Conservation (phyloP, 2,888 invertebrate genomes). For the Pinctada fucata region DNA sequence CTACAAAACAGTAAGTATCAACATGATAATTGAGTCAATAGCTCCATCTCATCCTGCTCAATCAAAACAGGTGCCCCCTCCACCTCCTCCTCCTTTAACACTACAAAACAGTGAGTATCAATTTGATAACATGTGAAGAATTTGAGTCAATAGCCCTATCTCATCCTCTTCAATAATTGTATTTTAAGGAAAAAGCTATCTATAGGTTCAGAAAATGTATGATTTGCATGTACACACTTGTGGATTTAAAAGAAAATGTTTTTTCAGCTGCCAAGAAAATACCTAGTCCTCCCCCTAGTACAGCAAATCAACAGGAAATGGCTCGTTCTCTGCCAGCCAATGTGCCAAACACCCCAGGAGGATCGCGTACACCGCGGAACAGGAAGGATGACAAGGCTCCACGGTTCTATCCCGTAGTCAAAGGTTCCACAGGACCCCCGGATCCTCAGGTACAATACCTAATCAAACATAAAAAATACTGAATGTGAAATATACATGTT, state of each 20-base stretch:
- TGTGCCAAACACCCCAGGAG: conserved; percentile 69
- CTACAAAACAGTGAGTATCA: conserved; percentile 29
- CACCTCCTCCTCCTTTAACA: conserved; percentile 78
- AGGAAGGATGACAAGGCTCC: conserved; percentile 80
- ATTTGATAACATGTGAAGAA: conserved; percentile 90
- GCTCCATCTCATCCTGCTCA: conserved; percentile 79
- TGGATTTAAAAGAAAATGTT: too few species aligned
- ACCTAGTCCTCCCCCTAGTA: conserved; percentile 66
- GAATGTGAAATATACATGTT: too few species aligned
- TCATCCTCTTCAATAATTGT: conserved; percentile 79
- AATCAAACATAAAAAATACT: too few species aligned
- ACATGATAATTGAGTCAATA: conserved; percentile 85
- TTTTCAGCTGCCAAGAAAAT: conserved; percentile 64
- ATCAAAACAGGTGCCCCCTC: conserved; percentile 84
- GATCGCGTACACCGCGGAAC: conserved; percentile 69
- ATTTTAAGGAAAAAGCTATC: too few species aligned
- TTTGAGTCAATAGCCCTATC: conserved; percentile 84
- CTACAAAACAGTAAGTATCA: conserved; percentile 29
- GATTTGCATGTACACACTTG: too few species aligned
- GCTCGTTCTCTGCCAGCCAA: conserved; percentile 74
- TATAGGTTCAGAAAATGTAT: too few species aligned
- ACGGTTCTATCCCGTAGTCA: conserved; percentile 96
- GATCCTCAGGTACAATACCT: conserved; percentile 71
- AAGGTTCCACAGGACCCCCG: conserved; percentile 81
- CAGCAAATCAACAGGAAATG: conserved; percentile 53